A percentile compares a stretch with the other conserved stretches of the same genome.
phyloP scores from a whole-genome alignment of 2,888 invertebrate genomes.

The Melikaiella ostensackeni region DNA sequence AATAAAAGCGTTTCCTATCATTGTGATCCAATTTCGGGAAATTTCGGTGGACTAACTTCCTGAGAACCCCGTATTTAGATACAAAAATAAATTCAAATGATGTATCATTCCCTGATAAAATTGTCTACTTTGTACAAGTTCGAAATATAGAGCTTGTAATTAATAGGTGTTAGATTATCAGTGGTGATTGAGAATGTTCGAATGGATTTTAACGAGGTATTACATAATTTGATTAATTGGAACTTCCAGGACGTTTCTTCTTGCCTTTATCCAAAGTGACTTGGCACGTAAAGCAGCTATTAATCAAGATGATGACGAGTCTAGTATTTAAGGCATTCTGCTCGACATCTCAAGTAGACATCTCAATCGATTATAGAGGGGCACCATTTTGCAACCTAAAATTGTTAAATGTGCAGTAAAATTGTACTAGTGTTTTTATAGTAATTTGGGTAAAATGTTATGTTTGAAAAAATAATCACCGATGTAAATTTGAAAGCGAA shows the following conservation, averaged over 20 bases:
- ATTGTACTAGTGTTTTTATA: background rate
- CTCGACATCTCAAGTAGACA: constrained; percentile 33
- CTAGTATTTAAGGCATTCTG: constrained; percentile 26
- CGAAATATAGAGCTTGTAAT: background rate
- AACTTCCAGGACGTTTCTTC: constrained; percentile 20
- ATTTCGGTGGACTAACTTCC: too few relatives aligned
- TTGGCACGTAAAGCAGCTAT: constrained; percentile 30
- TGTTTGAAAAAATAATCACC: background rate
- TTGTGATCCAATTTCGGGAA: too few relatives aligned
- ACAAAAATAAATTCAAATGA: background rate
- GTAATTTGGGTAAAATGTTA: background rate
- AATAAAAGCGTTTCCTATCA: too few relatives aligned
- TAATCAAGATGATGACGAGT: constrained; percentile 31
- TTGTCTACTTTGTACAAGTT: background rate
- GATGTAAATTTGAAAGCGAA: background rate
- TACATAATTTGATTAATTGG: constrained; percentile 32
- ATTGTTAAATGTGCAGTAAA: background rate
- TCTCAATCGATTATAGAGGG: constrained; percentile 26
- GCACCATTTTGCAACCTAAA: background rate
- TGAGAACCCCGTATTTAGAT: background rate
- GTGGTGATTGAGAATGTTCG: constrained; percentile 14
- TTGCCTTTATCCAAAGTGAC: constrained; percentile 30
- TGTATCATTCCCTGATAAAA: background rate
- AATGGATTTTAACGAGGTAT: constrained; percentile 22
- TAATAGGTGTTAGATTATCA: constrained; percentile 24